phyloP scores from a whole-genome alignment of 2,888 invertebrate species.

The Tipula confusa region DNA sequence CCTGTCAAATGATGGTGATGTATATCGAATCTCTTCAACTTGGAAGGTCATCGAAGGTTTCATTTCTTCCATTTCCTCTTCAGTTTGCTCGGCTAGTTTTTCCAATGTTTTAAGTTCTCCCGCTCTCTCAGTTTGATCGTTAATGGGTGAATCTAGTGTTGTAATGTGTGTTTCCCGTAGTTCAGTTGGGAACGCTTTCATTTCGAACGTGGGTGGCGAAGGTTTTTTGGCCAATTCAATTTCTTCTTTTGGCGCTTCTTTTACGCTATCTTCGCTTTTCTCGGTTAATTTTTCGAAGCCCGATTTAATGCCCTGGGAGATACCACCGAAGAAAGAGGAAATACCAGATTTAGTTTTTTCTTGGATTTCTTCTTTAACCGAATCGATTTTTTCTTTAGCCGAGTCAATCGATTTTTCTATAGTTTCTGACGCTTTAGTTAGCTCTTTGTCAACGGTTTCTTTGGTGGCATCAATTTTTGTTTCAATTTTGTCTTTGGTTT shows the following conservation, averaged over 20 bases:
- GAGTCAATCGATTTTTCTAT: neutral
- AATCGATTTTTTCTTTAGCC: neutral
- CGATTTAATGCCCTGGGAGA: slow-evolving; percentile 33
- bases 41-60: slow-evolving; percentile 28
- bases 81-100: slow-evolving; percentile 53
- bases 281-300: slow-evolving; percentile 33
- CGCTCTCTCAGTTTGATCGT: slow-evolving; percentile 50
- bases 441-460: neutral
- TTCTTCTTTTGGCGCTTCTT: slow-evolving; percentile 29
- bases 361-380: slow-evolving; percentile 29
- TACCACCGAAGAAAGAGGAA: slow-evolving; percentile 34
- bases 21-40: slow-evolving; percentile 34
- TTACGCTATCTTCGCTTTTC: slow-evolving; percentile 31
- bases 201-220: slow-evolving; percentile 45
- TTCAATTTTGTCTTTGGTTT: neutral
- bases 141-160: slow-evolving; percentile 62
- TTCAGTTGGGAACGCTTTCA: slow-evolving; percentile 58
- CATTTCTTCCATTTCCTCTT: slow-evolving; percentile 48
- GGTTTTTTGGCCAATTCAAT: slow-evolving; percentile 37
- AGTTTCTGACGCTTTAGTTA: neutral
- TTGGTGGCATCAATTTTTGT: neutral
- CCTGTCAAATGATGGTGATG: slow-evolving; percentile 41
- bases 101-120: slow-evolving; percentile 54
- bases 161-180: slow-evolving; percentile 70
- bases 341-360: slow-evolving; percentile 33